A percentile compares a stretch with the other conserved stretches of the same genome.
phyloP scores from a whole-genome alignment of 1,140 invertebrate species.

The Agraylea sexmaculata region DNA sequence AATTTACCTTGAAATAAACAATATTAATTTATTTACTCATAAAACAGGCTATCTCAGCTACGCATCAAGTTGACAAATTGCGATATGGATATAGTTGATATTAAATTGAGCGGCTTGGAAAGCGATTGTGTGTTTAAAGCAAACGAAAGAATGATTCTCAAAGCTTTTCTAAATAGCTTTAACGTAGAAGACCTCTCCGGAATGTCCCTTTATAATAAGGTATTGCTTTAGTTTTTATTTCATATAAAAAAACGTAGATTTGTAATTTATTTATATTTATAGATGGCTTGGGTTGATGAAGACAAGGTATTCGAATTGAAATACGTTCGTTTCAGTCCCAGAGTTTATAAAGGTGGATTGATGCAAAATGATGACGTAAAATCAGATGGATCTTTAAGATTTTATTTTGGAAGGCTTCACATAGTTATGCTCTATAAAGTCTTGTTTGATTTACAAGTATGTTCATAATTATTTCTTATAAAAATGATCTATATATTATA shows the following conservation, averaged over 20 bases:
- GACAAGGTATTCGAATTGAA: constrained; percentile 68
- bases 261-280: constrained; percentile 14
- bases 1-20: not conserved
- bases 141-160: constrained; percentile 65
- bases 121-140: constrained; percentile 65
- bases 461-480: constrained; percentile 9
- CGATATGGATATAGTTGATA: constrained; percentile 56
- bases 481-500: constrained; percentile 10
- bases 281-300: constrained; percentile 59
- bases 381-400: constrained; percentile 54
- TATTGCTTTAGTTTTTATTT: constrained; percentile 26
- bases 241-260: not conserved
- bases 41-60: constrained; percentile 45
- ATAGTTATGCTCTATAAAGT: constrained; percentile 59
- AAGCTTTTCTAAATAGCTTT: constrained; percentile 53
- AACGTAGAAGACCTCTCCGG: constrained; percentile 61
- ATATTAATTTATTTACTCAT: not conserved
- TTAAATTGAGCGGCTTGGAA: constrained; percentile 54
- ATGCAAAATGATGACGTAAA: constrained; percentile 38
- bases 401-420: constrained; percentile 60
- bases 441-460: constrained; percentile 54
- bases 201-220: constrained; percentile 66
- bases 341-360: constrained; percentile 36
- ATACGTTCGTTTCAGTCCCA: constrained; percentile 56
- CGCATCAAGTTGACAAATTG: constrained; percentile 53